phyloP scores from a whole-genome alignment of 1,140 invertebrate genomes.

The Neodiprion pinetum region DNA sequence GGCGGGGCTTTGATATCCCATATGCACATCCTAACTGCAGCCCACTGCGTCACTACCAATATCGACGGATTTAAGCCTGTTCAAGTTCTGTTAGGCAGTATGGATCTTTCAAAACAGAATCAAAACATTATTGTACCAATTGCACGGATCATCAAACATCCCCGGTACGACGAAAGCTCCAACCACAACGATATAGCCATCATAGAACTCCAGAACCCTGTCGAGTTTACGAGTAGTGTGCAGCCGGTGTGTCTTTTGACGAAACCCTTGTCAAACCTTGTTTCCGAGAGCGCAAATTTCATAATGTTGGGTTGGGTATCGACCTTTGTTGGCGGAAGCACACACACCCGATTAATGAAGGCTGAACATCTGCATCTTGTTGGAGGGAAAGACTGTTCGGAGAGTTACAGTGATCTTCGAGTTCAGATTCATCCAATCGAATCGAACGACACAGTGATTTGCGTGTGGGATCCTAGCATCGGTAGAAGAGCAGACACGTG shows the following conservation, averaged over 20 bases:
- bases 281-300: constrained; percentile 30
- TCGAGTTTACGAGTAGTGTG: constrained; percentile 41
- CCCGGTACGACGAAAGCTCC: constrained; percentile 52
- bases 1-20: constrained; percentile 81
- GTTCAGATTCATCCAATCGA: constrained; percentile 32
- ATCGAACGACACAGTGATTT: constrained; percentile 42
- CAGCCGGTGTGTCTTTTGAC: constrained; percentile 58
- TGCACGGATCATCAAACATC: constrained; percentile 49
- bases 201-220: constrained; percentile 49
- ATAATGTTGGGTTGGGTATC: constrained; percentile 52
- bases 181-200: constrained; percentile 64
- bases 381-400: constrained; percentile 31
- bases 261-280: constrained; percentile 38
- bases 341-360: constrained; percentile 38
- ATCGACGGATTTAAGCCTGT: constrained; percentile 46
- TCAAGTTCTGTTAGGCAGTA: constrained; percentile 51
- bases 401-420: constrained; percentile 31
- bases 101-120: constrained; percentile 32
- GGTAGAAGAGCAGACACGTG: constrained; percentile 63
- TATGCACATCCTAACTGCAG: constrained; percentile 81
- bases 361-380: constrained; percentile 42
- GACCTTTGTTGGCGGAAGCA: constrained; percentile 31
- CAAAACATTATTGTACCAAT: constrained; percentile 45
- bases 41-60: constrained; percentile 73
- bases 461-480: constrained; percentile 39